A percentile compares a stretch with the other conserved stretches of the same genome.
Evolutionary conservation across 2,888 invertebrate species (phyloP).

Genomic region (Volucella inanis): DNA sequence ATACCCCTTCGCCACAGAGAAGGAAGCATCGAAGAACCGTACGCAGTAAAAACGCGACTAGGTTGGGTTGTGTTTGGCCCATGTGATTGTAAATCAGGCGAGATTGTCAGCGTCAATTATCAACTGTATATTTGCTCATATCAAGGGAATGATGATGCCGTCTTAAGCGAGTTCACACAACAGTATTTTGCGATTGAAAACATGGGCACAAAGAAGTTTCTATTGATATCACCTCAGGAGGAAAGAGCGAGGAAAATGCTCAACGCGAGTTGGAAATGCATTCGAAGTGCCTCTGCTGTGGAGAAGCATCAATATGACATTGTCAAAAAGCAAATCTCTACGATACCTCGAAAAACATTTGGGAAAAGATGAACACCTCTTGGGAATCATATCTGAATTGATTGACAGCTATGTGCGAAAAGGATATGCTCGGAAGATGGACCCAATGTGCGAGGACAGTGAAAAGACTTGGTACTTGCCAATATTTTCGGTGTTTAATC

Average conservation of each 20-base stretch:
- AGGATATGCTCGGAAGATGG: background rate
- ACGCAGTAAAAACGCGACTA: no score
- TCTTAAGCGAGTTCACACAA: no score
- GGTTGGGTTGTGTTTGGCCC: no score
- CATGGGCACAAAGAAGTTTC: no score
- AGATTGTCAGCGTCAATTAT: no score
- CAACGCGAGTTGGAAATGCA: background rate
- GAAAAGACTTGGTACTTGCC: background rate
- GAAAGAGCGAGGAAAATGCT: background rate
- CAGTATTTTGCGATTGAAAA: no score
- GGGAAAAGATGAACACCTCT: background rate
- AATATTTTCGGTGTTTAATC: no score
- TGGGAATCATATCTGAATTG: background rate
- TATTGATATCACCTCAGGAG: background rate
- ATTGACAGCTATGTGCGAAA: background rate
- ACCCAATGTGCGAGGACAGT: background rate
- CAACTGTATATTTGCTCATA: no score
- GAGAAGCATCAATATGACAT: background rate
- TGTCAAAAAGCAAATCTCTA: background rate
- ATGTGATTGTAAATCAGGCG: no score
- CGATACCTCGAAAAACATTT: background rate
- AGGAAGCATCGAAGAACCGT: no score
- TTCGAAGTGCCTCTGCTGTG: conserved; percentile 6
- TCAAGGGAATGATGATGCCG: no score
- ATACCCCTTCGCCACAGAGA: no score